These are phyloP conservation scores for Panagrolaimus sp. DNA, from an alignment of 1,140 invertebrate genomes.

Conservation along the genomic window DNA sequence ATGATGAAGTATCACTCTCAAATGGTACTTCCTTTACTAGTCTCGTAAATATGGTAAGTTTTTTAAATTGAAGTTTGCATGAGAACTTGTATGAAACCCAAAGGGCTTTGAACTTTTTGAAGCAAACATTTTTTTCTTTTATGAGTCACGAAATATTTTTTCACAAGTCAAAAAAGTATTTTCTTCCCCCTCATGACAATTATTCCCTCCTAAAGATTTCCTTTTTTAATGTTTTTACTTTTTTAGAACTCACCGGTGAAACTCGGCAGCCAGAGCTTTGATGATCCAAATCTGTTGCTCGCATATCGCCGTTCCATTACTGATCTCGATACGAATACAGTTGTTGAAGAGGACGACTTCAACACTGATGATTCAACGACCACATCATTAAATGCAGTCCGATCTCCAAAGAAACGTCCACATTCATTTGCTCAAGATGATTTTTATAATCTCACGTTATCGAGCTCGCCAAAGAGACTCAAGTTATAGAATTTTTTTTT, in stretches of 20 bases:
- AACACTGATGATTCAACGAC: slow-evolving; percentile 4
- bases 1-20: not conserved
- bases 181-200: too few species aligned
- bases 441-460: slow-evolving; percentile 14
- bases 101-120: too few species aligned
- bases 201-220: too few species aligned
- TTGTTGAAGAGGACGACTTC: slow-evolving; percentile 15
- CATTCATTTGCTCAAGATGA: slow-evolving; percentile 12
- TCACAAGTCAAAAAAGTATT: too few species aligned
- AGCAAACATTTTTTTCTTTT: too few species aligned
- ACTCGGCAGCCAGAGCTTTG: not conserved
- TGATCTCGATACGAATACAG: slow-evolving; percentile 13
- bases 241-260: slow-evolving; percentile 9
- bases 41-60: slow-evolving; percentile 14
- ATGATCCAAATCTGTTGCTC: not conserved
- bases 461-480: slow-evolving; percentile 6
- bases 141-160: too few species aligned
- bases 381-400: not conserved
- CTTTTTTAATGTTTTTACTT: not conserved
- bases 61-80: too few species aligned
- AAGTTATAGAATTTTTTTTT: not conserved
- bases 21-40: not conserved
- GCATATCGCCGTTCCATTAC: slow-evolving; percentile 5
- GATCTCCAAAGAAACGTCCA: slow-evolving; percentile 15
- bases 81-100: too few species aligned